These are phyloP conservation scores for Bovichtus variegatus DNA, from an alignment of 2,797 vertebrate species.

Conservation along the genomic window DNA sequence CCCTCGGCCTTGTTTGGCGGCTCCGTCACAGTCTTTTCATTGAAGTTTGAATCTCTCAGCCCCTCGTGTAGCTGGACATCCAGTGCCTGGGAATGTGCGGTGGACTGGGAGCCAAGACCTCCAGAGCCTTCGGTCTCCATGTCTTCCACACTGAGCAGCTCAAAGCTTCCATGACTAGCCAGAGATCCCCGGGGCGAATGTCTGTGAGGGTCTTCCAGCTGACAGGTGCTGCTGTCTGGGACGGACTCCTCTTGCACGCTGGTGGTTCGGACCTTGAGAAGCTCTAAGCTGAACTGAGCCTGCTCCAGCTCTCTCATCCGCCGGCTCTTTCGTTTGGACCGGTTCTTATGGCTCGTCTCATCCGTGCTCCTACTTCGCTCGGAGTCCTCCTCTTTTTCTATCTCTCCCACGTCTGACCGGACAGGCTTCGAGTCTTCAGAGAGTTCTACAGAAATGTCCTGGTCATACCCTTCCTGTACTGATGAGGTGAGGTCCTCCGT, in stretches of 20 bases:
- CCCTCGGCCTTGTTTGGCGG: neutral
- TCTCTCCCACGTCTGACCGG: slow-evolving; percentile 26
- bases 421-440: slow-evolving; percentile 29
- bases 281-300: slow-evolving; percentile 94
- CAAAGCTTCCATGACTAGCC: slow-evolving; percentile 60
- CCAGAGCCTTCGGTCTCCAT: slow-evolving; percentile 68
- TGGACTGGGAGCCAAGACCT: slow-evolving; percentile 1
- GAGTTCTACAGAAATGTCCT: slow-evolving; percentile 7
- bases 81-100: neutral
- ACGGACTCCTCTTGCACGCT: slow-evolving; percentile 71
- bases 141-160: slow-evolving; percentile 63
- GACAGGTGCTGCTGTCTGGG: slow-evolving; percentile 66
- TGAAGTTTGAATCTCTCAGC: slow-evolving; percentile 60
- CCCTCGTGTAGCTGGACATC: neutral
- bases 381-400: slow-evolving; percentile 58
- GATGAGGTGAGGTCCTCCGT: slow-evolving; percentile 39
- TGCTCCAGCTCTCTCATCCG: slow-evolving; percentile 97
- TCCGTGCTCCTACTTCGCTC: slow-evolving; percentile 55
- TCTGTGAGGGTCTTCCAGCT: slow-evolving; percentile 44
- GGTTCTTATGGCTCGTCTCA: slow-evolving; percentile 86
- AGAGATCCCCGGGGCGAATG: slow-evolving; percentile 55
- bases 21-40: slow-evolving; percentile 50
- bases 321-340: slow-evolving; percentile 94
- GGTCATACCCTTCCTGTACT: slow-evolving; percentile 12
- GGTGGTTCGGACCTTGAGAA: slow-evolving; percentile 92